Evolutionary conservation across 2,113 vertebrate genomes (phyloP).

Genomic region (Lampris megalopsis): DNA sequence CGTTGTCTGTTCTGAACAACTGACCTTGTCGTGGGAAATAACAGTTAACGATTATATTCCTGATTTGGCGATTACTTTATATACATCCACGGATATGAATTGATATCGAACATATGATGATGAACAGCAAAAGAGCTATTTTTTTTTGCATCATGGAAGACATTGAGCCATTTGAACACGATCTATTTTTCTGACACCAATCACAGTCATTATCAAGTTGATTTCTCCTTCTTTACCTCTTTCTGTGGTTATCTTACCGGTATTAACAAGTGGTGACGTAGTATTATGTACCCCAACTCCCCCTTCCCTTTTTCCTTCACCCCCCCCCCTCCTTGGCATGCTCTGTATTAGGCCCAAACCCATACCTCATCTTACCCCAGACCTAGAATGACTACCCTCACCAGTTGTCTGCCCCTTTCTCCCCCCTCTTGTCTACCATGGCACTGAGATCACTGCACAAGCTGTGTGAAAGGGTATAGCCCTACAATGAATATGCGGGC

Average conservation of each 20-base stretch:
- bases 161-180: conserved; percentile 66
- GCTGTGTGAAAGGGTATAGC: conserved; percentile 64
- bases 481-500: conserved; percentile 59
- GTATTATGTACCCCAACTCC: conserved; percentile 51
- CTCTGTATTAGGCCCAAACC: conserved; percentile 64
- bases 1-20: conserved; percentile 42
- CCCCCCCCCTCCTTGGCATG: conserved; percentile 62
- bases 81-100: conserved; percentile 38
- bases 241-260: conserved; percentile 65
- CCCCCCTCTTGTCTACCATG: conserved; percentile 34
- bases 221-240: conserved; percentile 64
- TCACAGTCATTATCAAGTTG: conserved; percentile 63
- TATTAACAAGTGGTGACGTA: conserved; percentile 58
- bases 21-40: conserved; percentile 27
- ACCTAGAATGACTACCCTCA: conserved; percentile 15
- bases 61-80: conserved; percentile 29
- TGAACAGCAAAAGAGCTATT: conserved; percentile 42
- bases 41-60: conserved; percentile 12
- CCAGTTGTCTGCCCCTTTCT: background rate
- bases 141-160: conserved; percentile 57
- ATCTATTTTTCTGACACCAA: conserved; percentile 53
- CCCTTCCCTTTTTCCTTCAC: conserved; percentile 9
- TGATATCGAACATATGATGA: background rate
- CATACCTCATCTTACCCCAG: conserved; percentile 26
- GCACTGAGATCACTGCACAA: conserved; percentile 75